Base-by-base conservation (phyloP, 2,113 vertebrate genomes). In the Rattus norvegicus region DNA sequence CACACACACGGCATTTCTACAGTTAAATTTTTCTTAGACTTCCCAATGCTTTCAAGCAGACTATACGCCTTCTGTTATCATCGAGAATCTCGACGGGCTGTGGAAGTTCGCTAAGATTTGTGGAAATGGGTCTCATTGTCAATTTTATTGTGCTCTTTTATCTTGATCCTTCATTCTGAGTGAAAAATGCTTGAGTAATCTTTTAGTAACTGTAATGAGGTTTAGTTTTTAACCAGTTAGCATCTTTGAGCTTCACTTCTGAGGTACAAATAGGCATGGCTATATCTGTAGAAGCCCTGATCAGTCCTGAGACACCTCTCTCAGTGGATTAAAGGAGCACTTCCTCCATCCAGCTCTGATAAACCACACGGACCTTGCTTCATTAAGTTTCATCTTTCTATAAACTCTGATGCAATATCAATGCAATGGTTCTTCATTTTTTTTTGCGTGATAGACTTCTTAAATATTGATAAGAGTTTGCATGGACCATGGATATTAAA, bases 201-300 rank as follows among this genome's bases (percentile, higher is more conserved):
- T 94, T 96, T 92, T 95, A 93, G 73, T 65, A 91, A 52, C 73
- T 95, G 65, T 12, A 85, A 81, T 56, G 13, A 69, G 5, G 12
- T 89, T 91, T 92, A 85, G 16, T 61, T 97, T 97, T 95, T 97
- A 91, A 86, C 75, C 70, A 93, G 80, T 90, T 87, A 54, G 84
- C 91, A 49, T 84, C 22, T 92, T 92, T 92, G 90, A 92, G 52
- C 90, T 72, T 91, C 36, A 47, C 54, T 85, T 94, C 89, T 90
- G 39, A 95, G 24, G 1, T 90, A 17, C 28, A 88, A 69, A 59
- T 63, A 84, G 65, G 93, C 80, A 96, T 94, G 97, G 96, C 95
- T 96, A 79, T 89, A 95, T 94, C 96, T 69, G 54, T 95, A 33
- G 95, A 97, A 95, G 76, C 93, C 94, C 84, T 97, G 59, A 96